Evolutionary conservation across 2,888 invertebrate genomes (phyloP).

Genomic region (Cephus rjabovi): DNA sequence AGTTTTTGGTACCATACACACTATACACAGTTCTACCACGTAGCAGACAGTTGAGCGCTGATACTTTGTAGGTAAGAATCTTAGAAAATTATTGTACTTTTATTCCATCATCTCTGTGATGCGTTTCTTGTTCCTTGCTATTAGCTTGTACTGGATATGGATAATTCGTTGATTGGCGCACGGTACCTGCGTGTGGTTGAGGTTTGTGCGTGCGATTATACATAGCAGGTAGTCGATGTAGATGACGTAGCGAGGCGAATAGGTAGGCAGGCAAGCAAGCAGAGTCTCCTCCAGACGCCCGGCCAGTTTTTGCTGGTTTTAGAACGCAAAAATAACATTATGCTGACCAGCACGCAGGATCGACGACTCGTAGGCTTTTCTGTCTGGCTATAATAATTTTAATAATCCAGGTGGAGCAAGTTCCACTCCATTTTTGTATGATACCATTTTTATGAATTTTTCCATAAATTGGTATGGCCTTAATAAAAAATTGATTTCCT

Average conservation of each 20-base stretch:
- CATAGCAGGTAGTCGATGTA: background rate
- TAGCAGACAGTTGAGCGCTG: no score
- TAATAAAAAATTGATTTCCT: background rate
- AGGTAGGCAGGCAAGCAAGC: constrained; percentile 8
- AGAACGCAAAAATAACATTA: constrained; percentile 48
- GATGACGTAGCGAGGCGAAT: background rate
- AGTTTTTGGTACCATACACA: background rate
- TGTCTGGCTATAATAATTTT: constrained; percentile 20
- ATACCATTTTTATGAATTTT: background rate
- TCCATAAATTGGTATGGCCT: no score
- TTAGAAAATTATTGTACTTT: background rate
- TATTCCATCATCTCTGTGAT: background rate
- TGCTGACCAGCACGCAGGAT: constrained; percentile 36
- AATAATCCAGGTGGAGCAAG: constrained; percentile 12
- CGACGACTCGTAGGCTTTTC: constrained; percentile 17
- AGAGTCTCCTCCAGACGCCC: constrained; percentile 21
- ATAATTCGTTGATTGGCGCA: background rate
- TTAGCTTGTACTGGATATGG: background rate
- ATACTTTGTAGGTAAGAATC: background rate
- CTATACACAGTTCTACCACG: no score
- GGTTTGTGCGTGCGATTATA: background rate
- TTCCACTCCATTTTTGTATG: background rate
- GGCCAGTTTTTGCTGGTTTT: constrained; percentile 46
- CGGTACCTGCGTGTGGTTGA: background rate
- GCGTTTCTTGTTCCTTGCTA: background rate